A percentile compares a stretch with the other conserved stretches of the same genome.
phyloP scores from a whole-genome alignment of 92 coral and sea anemone genomes.

The Anthopleura xanthogrammica region DNA sequence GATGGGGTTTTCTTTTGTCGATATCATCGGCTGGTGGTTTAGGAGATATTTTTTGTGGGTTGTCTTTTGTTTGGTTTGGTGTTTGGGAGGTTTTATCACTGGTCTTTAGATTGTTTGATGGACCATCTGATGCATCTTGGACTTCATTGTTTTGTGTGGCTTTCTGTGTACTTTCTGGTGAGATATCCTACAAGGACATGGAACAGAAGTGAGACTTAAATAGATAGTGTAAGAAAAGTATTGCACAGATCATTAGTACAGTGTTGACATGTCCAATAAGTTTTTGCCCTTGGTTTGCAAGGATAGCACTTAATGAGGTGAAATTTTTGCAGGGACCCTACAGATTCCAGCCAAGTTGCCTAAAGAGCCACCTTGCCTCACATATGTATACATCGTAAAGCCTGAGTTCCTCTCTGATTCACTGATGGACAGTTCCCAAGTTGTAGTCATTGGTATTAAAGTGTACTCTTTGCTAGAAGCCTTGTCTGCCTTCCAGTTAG shows the following conservation, averaged over 20 bases:
- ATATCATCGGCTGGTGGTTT: slow-evolving; percentile 48
- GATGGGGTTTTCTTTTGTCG: slow-evolving; percentile 41
- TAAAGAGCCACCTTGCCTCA: neutral
- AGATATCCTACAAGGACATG: neutral
- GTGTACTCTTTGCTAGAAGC: no score
- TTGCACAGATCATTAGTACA: neutral
- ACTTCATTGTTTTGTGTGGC: neutral
- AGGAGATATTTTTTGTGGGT: slow-evolving; percentile 20
- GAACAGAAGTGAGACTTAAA: neutral
- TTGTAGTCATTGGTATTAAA: no score
- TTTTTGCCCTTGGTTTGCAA: no score
- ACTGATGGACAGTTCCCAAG: no score
- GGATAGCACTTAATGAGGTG: no score
- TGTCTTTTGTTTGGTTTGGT: neutral
- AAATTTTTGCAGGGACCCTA: no score
- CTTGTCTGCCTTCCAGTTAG: no score
- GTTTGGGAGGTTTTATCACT: slow-evolving; percentile 5
- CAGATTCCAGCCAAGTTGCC: no score
- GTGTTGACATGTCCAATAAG: no score
- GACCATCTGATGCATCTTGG: neutral
- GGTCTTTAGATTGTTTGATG: neutral
- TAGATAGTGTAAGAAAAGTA: neutral
- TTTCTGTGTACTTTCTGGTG: neutral
- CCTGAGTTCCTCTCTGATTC: no score
- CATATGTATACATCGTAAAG: no score